Conservation (phyloP, 2,113 vertebrate species). For the Camelus bactrianus region DNA sequence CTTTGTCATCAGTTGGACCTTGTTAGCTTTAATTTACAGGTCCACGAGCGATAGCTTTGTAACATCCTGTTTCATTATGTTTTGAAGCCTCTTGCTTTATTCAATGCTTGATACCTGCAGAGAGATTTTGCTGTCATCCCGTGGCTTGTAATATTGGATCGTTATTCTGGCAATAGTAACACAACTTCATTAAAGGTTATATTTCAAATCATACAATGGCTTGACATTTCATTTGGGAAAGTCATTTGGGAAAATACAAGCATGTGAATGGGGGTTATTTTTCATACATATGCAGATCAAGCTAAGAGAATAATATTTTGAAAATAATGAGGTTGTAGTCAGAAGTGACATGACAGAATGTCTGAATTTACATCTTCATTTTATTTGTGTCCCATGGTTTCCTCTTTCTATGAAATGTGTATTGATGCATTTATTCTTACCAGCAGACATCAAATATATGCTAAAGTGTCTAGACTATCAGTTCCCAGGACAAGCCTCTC, state of each 20-base stretch:
- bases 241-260: neutral
- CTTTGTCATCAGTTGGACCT: neutral
- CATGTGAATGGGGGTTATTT: neutral
- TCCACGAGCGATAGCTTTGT: neutral
- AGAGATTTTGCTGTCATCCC: neutral
- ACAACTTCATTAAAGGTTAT: neutral
- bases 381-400: neutral
- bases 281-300: neutral
- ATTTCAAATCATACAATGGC: neutral
- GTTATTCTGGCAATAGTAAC: conserved; percentile 14
- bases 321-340: neutral
- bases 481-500: neutral
- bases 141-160: neutral
- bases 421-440: neutral
- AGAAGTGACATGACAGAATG: neutral
- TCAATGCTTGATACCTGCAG: neutral
- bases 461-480: neutral
- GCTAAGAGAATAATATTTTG: neutral
- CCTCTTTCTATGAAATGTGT: neutral
- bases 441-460: neutral
- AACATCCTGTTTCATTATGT: neutral
- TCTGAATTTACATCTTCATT: neutral
- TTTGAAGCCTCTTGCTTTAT: neutral
- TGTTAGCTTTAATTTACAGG: neutral
- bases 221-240: conserved; percentile 1